Conservation (phyloP, 2,797 vertebrate species). For the Hypotaenidia philippensis region DNA sequence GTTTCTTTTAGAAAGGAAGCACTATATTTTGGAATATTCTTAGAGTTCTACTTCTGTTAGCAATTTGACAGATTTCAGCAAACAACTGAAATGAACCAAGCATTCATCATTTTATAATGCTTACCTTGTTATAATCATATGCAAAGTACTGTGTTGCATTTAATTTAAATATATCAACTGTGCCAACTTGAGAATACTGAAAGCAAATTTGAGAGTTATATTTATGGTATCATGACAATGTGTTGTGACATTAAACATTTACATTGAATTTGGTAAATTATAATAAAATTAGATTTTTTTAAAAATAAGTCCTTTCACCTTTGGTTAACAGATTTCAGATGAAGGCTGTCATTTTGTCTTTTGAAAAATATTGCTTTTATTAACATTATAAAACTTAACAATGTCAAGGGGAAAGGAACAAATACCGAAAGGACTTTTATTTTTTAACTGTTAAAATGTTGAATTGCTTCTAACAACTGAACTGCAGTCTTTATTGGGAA, state of each 20-base stretch:
- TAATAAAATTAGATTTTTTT: background rate
- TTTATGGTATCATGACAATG: background rate
- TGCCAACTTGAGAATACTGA: background rate
- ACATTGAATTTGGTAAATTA: background rate
- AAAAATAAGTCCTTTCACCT: background rate
- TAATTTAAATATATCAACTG: slow-evolving; percentile 28
- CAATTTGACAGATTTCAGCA: background rate
- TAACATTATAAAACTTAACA: background rate
- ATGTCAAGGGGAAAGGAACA: background rate
- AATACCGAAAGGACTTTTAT: background rate
- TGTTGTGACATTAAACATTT: background rate
- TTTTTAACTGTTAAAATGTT: background rate
- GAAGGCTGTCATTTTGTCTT: background rate
- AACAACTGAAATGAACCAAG: background rate
- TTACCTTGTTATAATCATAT: background rate
- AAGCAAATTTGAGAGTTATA: background rate
- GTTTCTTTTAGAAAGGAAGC: background rate
- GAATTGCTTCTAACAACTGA: background rate
- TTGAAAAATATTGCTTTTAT: background rate
- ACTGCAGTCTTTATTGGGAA: background rate
- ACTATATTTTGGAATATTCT: background rate
- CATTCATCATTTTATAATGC: background rate
- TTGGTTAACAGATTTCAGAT: background rate
- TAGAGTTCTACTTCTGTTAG: background rate
- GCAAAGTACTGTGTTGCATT: background rate